Base-by-base conservation (phyloP, 2,888 invertebrate species). In the Dione juno region DNA sequence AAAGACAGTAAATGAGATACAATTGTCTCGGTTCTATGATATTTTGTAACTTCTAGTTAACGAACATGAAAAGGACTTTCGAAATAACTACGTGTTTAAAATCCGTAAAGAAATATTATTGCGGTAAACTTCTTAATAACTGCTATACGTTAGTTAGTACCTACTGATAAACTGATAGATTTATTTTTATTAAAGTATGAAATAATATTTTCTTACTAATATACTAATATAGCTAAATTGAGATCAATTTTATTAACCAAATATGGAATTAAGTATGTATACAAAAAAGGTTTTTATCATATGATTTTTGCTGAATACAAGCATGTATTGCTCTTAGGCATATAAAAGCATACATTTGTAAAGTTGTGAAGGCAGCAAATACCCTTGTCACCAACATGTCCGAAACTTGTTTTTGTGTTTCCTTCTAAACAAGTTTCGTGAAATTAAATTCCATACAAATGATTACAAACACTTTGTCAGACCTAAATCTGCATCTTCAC, bases 311-410 rank as follows among this genome's bases (percentile, higher is more conserved):
- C n/a, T 54, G 37, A 54, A 54, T 37, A 54, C 13, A 35, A 9
- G 16, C 54, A 54, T n/a, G 37, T 54, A 16, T 37, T 37, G 63
- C 21, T 48, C 28, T 40, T 14, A 37, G 40, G 54, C 45, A 74
- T 74, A 76, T 77, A 71, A 81, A 77, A 78, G 76, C 77, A 77
- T 75, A 75, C 76, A 79, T 79, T 78, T 63, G 68, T 61, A 74
- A 78, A 79, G 73, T 77, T 76, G 64, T 80, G 80, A 82, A 79
- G 79, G 80, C 79, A 81, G 81, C 81, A 80, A 83, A 83, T 80
- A 84, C 76, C 76, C 73, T 76, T 77, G 78, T 80, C 75, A 78
- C 77, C 75, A 77, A 79, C 79, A 80, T 81, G 79, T 80, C 77
- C 64, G 77, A 81, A 85, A 83, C 80, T 85, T 82, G 65, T 71